A percentile compares a stretch with the other conserved stretches of the same genome.
Conservation (phyloP, 1,140 invertebrate genomes). For the Drosophila ambigua region DNA sequence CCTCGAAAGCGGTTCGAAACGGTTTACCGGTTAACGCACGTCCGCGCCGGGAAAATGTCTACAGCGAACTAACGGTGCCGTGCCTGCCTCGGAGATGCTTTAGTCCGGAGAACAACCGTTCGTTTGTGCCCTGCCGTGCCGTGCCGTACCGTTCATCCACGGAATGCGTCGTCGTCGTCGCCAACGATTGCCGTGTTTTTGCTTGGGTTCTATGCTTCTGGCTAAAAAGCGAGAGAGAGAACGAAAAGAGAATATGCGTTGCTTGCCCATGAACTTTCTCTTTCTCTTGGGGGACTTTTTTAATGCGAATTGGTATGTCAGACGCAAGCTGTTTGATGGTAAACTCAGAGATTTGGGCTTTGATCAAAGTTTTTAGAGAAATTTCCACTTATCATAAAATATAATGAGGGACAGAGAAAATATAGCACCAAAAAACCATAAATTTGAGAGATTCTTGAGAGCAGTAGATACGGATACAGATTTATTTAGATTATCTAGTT, state of each 20-base stretch:
- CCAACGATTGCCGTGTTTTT: conserved; percentile 38
- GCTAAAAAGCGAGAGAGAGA: conserved; percentile 18
- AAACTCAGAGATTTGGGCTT: conserved; percentile 20
- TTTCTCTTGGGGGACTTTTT: conserved; percentile 14
- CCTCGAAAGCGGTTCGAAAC: conserved; percentile 19
- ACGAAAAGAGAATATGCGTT: not conserved
- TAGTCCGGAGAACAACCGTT: conserved; percentile 10
- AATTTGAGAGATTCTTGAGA: too few relatives aligned
- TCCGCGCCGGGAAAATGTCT: conserved; percentile 80
- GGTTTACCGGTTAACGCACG: conserved; percentile 57
- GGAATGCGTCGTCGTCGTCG: conserved; percentile 41
- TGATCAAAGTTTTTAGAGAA: too few relatives aligned
- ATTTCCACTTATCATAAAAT: too few relatives aligned
- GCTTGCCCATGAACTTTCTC: conserved; percentile 1
- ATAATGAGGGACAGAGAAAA: too few relatives aligned
- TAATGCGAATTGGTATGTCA: too few relatives aligned
- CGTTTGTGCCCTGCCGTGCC: not conserved
- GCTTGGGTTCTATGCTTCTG: conserved; percentile 33
- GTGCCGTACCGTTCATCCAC: conserved; percentile 2
- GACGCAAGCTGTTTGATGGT: conserved; percentile 29
- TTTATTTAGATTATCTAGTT: too few relatives aligned
- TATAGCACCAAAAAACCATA: too few relatives aligned
- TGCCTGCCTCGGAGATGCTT: conserved; percentile 48
- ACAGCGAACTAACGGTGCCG: conserved; percentile 65
- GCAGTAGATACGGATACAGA: too few relatives aligned